Evolutionary conservation across 2,113 vertebrate species (phyloP), one percentile per base, ranked within the genome.

Genomic region (Camelus dromedarius): DNA sequence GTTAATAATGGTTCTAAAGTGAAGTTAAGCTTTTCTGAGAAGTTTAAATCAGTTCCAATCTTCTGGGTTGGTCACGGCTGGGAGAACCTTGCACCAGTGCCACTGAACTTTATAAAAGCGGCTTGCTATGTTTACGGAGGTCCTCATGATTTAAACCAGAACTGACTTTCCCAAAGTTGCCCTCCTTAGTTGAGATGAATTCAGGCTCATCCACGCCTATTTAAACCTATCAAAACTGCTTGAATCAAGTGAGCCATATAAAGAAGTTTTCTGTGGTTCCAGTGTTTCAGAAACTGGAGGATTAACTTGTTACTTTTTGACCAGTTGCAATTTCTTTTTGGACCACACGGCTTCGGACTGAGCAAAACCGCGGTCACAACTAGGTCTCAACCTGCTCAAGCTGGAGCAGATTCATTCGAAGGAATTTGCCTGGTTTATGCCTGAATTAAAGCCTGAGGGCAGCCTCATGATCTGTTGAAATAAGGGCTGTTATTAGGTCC

Each of bases 171-270:
- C 12, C 54, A 79, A 24, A 86, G 22, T 60, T 50, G 52, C 85
- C 76, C 46, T 82, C 38, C 79, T 90, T 86, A 87, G n/a, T 94
- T 87, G 77, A 81, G 67, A 85, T 85, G 69, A 84, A 94, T 85
- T 75, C 32, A 20, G 14, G 13, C 13, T 73, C 35, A 89, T 64
- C 9, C 13, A 89, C 14, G 16, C 4, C 16, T 84, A 56, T 38
- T 69, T 91, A 83, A 77, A 73, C 14, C 52, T 54, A 52, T 62
- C 19, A 89, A 96, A 95, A 80, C n/a, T 35, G 56, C 56, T 90
- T 54, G 64, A 93, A 80, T 82, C 64, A 89, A 70, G 42, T 56
- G 2, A 91, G 52, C n/a, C 30, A 73, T 26, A 67, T 46, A 93
- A 75, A 88, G 42, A 56, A 26, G 3, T 82, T 82, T 87, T 84